These are phyloP conservation scores for Lontra canadensis DNA, from an alignment of 2,113 vertebrate species.

Conservation along the genomic window DNA sequence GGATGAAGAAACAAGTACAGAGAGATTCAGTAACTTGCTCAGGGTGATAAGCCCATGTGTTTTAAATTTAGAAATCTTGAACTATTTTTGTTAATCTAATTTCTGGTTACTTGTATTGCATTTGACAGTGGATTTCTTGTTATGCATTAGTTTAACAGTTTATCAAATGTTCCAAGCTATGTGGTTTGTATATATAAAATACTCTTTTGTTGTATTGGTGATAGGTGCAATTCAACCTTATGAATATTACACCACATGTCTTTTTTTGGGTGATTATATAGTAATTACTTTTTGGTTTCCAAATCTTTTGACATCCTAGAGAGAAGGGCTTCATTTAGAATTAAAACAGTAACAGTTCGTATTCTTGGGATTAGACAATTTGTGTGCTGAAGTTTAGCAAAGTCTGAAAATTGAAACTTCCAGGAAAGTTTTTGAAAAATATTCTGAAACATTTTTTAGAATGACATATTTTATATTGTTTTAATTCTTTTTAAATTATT, in stretches of 20 bases:
- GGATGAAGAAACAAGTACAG: background rate
- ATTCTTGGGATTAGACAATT: conserved; percentile 1
- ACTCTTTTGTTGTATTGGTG: conserved; percentile 42
- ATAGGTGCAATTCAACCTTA: conserved; percentile 29
- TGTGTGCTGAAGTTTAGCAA: conserved; percentile 10
- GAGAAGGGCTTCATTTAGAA: conserved; percentile 42
- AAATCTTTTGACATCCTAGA: conserved; percentile 39
- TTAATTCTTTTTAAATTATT: conserved; percentile 5
- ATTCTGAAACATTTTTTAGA: background rate
- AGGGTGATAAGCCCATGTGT: background rate
- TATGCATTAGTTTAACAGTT: conserved; percentile 9
- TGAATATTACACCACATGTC: conserved; percentile 18
- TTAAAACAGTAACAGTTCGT: conserved; percentile 39
- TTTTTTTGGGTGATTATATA: conserved; percentile 34
- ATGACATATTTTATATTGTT: background rate
- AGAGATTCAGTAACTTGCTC: background rate
- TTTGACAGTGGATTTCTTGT: conserved; percentile 37
- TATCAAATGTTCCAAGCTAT: background rate
- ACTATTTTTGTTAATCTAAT: background rate
- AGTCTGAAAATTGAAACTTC: conserved; percentile 43
- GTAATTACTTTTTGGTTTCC: conserved; percentile 22
- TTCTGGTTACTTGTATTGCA: conserved; percentile 17
- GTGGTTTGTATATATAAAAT: conserved; percentile 44
- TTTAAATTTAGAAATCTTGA: background rate
- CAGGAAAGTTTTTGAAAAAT: background rate